These are phyloP conservation scores for Eudyptes chrysolophus DNA, from an alignment of 2,113 vertebrate species.

Conservation along the genomic window DNA sequence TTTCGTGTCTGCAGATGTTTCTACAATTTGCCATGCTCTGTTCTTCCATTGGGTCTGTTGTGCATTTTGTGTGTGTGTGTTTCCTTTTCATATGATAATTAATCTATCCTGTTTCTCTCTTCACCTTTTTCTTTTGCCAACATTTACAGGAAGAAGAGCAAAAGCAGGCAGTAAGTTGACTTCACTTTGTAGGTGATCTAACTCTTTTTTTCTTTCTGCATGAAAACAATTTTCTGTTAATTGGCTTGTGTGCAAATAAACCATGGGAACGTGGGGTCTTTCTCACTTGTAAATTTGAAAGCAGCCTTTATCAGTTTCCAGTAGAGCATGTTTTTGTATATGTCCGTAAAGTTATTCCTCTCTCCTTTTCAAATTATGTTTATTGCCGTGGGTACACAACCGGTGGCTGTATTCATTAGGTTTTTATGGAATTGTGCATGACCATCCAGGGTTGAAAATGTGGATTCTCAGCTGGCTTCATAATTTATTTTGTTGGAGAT, in stretches of 20 bases:
- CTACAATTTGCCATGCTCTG: accelerated
- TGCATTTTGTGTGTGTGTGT: background rate
- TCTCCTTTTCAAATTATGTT: background rate
- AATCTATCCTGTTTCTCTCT: constrained; percentile 67
- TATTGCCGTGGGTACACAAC: background rate
- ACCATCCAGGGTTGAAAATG: background rate
- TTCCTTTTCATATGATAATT: background rate
- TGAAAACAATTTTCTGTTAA: background rate
- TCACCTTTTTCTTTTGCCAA: constrained; percentile 48
- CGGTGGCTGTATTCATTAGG: background rate
- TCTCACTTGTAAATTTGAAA: background rate
- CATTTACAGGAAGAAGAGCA: constrained; percentile 91
- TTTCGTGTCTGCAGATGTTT: background rate
- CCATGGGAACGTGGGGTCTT: background rate
- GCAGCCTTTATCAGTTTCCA: background rate
- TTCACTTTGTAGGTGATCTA: background rate
- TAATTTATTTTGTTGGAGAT: background rate
- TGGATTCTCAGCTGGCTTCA: background rate
- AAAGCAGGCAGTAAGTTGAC: constrained; percentile 93
- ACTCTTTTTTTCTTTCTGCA: constrained; percentile 28
- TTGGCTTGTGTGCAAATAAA: background rate
- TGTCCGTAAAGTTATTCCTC: background rate
- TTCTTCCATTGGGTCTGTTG: background rate
- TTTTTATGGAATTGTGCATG: background rate
- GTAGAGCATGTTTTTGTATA: background rate